Base-by-base conservation (phyloP, 1,140 invertebrate genomes). In the Aphidius ervi region DNA sequence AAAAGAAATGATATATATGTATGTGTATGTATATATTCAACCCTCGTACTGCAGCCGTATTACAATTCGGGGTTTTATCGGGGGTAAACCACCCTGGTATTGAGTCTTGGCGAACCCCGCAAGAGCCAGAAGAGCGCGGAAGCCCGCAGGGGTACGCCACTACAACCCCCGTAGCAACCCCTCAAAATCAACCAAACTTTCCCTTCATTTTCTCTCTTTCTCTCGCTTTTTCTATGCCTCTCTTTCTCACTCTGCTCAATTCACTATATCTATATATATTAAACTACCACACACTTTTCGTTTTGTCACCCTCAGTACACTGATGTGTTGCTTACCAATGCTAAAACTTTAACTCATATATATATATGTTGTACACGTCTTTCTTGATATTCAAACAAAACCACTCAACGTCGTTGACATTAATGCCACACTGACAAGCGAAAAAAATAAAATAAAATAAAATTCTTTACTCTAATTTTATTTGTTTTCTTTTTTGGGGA, bases 141-240 rank as follows among this genome's bases (percentile, higher is more conserved):
- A 78, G 77, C 76, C 77, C 78, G 76, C 78, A 80, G 78, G 78
- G 78, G 78, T 79, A 78, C 74, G 78, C 78, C 77, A 68, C 78
- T 77, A 80, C 78, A 80, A 79, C 75, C 76, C 73, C 77, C 76
- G 72, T 75, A 77, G 76, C 78, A 79, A 78, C 78, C 77, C 78
- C 78, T 80, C 76, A 79, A 80, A 80, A 80, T 78, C 78, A 80
- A 79, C 78, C 78, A 68, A 77, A 63, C 69, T 66, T 67, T 67
- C 9, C 20, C 39, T 41, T 46, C 42, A 40, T 43, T n/a, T 53
- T 46, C 49, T 53, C 45, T 46, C 23, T 39, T 50, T 41, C 52
- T 16, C 37, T 46, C 10, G 4, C 31, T n/a, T 20, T 37, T 23
- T 46, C 6, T 31, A 16, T 16, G 1, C 31, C 52, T 40, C 45